These are phyloP conservation scores for Dolichoris vasculosae DNA, from an alignment of 1,140 invertebrate species.

Conservation along the genomic window DNA sequence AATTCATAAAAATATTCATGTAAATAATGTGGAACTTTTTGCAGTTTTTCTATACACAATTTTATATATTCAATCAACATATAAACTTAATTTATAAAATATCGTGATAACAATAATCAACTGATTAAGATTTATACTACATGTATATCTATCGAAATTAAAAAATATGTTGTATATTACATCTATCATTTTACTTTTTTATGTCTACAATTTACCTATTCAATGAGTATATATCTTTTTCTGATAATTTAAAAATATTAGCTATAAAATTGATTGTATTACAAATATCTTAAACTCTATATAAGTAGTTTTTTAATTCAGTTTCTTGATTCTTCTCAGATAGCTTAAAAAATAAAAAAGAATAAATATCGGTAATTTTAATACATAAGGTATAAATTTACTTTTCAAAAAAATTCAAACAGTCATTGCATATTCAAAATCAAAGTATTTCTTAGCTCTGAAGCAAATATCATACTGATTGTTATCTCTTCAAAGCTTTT, in stretches of 20 bases:
- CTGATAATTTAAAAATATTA: constrained; percentile 36
- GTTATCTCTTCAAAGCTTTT: constrained; percentile 41
- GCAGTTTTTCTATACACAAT: background rate
- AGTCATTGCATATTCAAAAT: background rate
- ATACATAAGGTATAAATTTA: background rate
- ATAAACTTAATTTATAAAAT: constrained; percentile 1
- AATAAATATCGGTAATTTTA: background rate
- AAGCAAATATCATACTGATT: background rate
- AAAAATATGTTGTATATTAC: constrained; percentile 50
- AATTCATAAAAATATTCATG: too few species aligned
- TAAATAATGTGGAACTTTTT: background rate
- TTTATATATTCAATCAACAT: background rate
- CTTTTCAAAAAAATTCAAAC: background rate
- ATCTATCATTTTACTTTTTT: background rate
- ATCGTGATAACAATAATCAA: constrained; percentile 26
- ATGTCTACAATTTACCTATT: constrained; percentile 34
- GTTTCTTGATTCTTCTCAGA: constrained; percentile 29
- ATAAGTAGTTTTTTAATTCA: constrained; percentile 40
- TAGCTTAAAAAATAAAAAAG: constrained; percentile 8
- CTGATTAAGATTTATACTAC: constrained; percentile 39
- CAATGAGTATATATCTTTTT: background rate
- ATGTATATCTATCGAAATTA: constrained; percentile 47
- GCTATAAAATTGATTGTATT: constrained; percentile 17
- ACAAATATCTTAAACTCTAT: constrained; percentile 33
- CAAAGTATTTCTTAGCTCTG: constrained; percentile 7